Conservation (phyloP, 2,797 vertebrate genomes). For the Odontamblyopus lacepedii region DNA sequence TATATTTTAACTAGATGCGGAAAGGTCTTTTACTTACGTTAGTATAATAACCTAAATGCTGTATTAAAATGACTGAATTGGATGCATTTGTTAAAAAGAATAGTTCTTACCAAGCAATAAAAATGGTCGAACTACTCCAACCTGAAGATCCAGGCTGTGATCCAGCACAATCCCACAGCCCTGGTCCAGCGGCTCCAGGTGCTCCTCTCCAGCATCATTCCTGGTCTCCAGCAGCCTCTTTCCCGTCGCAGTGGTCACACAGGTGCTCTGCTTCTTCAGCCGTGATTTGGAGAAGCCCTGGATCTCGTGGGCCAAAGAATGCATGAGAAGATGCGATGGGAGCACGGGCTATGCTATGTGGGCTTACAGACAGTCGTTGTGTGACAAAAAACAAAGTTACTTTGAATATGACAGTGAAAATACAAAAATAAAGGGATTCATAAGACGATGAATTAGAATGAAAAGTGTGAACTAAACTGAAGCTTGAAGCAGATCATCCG, state of each 20-base stretch:
- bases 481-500: not conserved
- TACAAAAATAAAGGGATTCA: too few species aligned
- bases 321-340: conserved; percentile 68
- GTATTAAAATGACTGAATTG: too few species aligned
- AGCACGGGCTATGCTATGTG: too few species aligned
- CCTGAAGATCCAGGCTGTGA: conserved; percentile 85
- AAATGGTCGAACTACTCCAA: conserved; percentile 86
- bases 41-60: too few species aligned
- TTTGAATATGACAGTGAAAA: too few species aligned
- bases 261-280: conserved; percentile 87
- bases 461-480: not conserved
- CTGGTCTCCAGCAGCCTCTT: conserved; percentile 85
- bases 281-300: conserved; percentile 83
- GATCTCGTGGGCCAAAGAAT: conserved; percentile 88
- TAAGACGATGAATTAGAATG: too few species aligned
- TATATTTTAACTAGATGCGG: too few species aligned
- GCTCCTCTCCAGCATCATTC: conserved; percentile 74
- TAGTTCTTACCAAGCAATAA: conserved; percentile 87
- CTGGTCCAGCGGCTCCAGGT: conserved; percentile 69
- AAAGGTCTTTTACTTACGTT: too few species aligned
- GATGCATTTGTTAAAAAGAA: not conserved
- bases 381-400: not conserved
- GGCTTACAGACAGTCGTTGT: too few species aligned
- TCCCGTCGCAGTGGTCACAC: conserved; percentile 87
- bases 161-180: conserved; percentile 86